Evolutionary conservation across 2,797 vertebrate genomes (phyloP), one percentile per base, ranked within the genome.

Genomic region (Jordanella pulchra): DNA sequence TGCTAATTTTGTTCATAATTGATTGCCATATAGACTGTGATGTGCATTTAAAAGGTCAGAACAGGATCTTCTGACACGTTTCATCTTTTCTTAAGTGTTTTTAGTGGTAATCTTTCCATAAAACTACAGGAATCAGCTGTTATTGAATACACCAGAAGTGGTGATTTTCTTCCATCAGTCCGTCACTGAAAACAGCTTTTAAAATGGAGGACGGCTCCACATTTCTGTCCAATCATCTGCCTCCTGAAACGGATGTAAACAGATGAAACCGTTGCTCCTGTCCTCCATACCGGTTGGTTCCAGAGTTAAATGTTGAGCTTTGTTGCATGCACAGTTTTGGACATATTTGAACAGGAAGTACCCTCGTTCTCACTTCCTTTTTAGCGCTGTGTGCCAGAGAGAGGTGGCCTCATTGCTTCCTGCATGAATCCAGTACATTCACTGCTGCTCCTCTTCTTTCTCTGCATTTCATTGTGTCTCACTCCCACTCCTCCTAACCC

Each of bases 301-400:
- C 47, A 69, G 21, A 10, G 18, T 48, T 68, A 55, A 77, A 42
- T 56, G 70, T 47, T 60, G 48, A 13, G 55, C 60, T 78, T 54
- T 25, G 28, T 76, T 54, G 32, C 23, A n/a, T 75, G 23, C 60
- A 42, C 21, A 12, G 48, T 2, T 45, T 55, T 73, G 66, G 75
- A 67, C 65, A 65, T 47, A 67, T 51, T 80, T 80, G 48, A 84
- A 81, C 75, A 88, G 88, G 88, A 91, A 89, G 83, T 77, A 69
- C 66, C 71, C 39, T 81, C 65, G 32, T 85, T 89, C 78, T 87
- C 79, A 87, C 85, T 90, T 90, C 91, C 85, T 87, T 72, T 80
- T 65, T 66, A 68, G 69, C 11, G 53, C 55, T 60, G 21, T 18
- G 25, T 51, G 47, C 64, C 53, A 3, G 65, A 71, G 77, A 77